A percentile compares a stretch with the other conserved stretches of the same genome.
Conservation (phyloP, 2,797 vertebrate genomes). For the Danio aesculapii region DNA sequence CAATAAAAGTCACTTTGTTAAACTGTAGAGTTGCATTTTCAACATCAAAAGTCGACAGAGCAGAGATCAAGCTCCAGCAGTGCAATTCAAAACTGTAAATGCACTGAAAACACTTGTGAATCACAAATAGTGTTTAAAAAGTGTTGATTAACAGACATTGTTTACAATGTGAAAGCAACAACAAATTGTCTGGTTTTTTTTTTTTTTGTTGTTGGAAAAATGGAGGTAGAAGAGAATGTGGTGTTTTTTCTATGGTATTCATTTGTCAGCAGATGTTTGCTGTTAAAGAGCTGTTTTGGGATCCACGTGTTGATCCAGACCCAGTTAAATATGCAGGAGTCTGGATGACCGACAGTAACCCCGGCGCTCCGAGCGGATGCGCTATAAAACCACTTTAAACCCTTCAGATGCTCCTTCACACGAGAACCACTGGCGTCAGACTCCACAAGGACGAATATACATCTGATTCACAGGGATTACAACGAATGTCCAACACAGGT, state of each 20-base stretch:
- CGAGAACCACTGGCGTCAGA: constrained; percentile 17
- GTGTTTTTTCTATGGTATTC: background rate
- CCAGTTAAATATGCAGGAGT: constrained; percentile 25
- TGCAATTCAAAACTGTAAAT: no score
- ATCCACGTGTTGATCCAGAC: constrained; percentile 56
- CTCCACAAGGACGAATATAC: background rate
- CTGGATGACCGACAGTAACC: constrained; percentile 69
- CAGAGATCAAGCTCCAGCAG: no score
- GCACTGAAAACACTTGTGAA: no score
- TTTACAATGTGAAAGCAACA: no score
- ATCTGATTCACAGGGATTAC: constrained; percentile 19
- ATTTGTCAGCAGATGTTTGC: constrained; percentile 22
- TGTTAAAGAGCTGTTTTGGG: constrained; percentile 57
- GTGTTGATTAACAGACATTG: no score
- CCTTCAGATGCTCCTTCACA: constrained; percentile 56
- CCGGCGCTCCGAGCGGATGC: constrained; percentile 50
- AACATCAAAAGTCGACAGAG: no score
- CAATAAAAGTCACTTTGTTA: no score
- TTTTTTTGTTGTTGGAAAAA: no score
- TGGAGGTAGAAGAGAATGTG: no score
- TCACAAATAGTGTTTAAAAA: no score
- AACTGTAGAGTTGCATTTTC: no score
- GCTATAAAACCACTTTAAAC: constrained; percentile 58
- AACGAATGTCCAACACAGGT: constrained; percentile 16
- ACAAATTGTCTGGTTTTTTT: no score